These are phyloP conservation scores for Meloidogyne floridensis DNA, from an alignment of 1,140 invertebrate species.

Conservation along the genomic window DNA sequence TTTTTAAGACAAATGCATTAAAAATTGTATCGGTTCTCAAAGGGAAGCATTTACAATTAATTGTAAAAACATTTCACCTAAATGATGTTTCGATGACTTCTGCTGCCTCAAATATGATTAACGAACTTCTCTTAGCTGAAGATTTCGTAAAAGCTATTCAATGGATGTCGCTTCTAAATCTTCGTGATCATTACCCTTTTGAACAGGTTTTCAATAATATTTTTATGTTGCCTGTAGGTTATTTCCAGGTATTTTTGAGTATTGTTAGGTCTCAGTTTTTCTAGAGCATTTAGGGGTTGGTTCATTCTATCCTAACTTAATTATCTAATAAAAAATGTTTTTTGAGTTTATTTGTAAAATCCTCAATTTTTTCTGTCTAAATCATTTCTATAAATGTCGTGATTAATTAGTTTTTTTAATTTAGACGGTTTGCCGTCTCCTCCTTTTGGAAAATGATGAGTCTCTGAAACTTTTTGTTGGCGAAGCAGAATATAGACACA, in stretches of 20 bases:
- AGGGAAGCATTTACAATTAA: constrained; percentile 13
- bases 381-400: no score
- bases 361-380: no score
- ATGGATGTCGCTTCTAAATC: constrained; percentile 31
- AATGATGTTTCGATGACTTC: not conserved
- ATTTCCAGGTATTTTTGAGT: no score
- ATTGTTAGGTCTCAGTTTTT: no score
- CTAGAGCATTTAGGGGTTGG: no score
- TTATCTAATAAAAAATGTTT: no score
- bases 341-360: no score
- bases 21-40: constrained; percentile 1
- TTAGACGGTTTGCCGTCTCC: constrained; percentile 35
- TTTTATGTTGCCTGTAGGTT: no score
- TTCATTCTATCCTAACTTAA: no score
- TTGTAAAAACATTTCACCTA: constrained; percentile 13
- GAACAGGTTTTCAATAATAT: constrained; percentile 16
- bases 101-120: not conserved
- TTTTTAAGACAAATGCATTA: constrained; percentile 19
- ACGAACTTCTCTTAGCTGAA: constrained; percentile 3
- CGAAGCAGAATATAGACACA: constrained; percentile 22
- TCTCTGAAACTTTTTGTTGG: constrained; percentile 31
- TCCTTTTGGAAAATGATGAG: constrained; percentile 21
- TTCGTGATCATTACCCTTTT: constrained; percentile 36
- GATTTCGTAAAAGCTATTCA: constrained; percentile 30
- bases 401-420: not conserved